These are phyloP conservation scores for Anser cygnoides DNA, from an alignment of 2,113 vertebrate genomes.

Conservation along the genomic window DNA sequence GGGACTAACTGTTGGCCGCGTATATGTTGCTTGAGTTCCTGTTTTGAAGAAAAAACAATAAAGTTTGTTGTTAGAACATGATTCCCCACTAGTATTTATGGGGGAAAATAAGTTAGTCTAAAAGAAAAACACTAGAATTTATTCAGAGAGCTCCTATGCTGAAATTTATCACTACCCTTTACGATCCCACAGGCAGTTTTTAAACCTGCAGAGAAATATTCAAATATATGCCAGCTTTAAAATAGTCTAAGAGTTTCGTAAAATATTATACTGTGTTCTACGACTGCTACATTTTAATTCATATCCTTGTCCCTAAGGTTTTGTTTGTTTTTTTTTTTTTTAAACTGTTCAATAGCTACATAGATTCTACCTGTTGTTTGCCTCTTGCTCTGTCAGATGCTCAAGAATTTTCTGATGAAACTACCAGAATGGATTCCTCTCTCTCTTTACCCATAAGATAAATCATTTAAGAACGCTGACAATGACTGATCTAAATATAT, in stretches of 20 bases:
- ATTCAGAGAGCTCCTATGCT: neutral
- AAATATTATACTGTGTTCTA: neutral
- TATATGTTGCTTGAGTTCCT: constrained; percentile 91
- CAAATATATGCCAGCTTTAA: neutral
- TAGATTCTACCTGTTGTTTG: neutral
- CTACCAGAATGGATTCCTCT: neutral
- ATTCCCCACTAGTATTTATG: no score
- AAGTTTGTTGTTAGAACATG: neutral
- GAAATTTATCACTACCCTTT: neutral
- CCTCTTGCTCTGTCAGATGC: neutral
- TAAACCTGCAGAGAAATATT: neutral
- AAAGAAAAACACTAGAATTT: neutral
- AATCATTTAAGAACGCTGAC: neutral
- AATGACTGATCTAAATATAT: neutral
- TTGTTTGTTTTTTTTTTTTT: no score
- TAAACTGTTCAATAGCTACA: neutral
- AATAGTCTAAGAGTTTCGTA: neutral
- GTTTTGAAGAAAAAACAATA: constrained; percentile 2
- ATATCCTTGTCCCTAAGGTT: neutral
- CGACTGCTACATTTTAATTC: neutral
- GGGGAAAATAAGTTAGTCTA: neutral
- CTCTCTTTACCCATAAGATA: neutral
- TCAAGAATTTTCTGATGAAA: neutral
- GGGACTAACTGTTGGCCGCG: constrained; percentile 87
- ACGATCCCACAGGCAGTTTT: neutral